phyloP scores from a whole-genome alignment of 2,888 invertebrate genomes.

The Campoplex nolae region DNA sequence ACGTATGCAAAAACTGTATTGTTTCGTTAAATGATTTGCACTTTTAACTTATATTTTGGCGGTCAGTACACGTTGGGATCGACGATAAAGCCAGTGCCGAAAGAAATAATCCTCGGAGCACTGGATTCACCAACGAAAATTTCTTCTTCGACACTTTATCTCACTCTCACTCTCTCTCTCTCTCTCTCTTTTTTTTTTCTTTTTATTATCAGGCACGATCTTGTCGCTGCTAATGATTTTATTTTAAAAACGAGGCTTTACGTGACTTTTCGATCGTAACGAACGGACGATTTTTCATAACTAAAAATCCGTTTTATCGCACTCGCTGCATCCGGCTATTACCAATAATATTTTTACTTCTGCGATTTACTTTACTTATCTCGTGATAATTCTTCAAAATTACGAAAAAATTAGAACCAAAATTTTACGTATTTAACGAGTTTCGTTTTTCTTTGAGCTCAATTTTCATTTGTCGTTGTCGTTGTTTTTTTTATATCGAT shows the following conservation, averaged over 20 bases:
- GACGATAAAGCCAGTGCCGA: conserved; percentile 4
- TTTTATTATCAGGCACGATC: background rate
- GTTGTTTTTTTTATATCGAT: background rate
- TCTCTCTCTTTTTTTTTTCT: background rate
- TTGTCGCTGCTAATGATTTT: conserved; percentile 1
- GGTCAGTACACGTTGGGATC: conserved; percentile 14
- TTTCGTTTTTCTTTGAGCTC: background rate
- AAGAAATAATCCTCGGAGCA: conserved; percentile 3
- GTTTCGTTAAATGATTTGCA: conserved; percentile 63
- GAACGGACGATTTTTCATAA: background rate
- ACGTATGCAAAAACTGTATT: background rate
- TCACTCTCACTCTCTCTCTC: conserved; percentile 5
- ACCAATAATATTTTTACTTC: conserved; percentile 1
- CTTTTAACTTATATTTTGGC: conserved; percentile 32
- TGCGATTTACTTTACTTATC: background rate
- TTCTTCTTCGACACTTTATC: conserved; percentile 17
- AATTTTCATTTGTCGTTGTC: background rate
- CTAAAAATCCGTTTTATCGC: conserved; percentile 23
- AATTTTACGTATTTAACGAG: background rate
- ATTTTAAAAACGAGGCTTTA: background rate
- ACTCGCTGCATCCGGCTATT: conserved; percentile 5
- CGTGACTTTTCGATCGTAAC: conserved; percentile 15
- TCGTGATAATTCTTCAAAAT: background rate
- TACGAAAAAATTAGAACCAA: background rate
- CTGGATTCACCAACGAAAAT: conserved; percentile 32